Percentiles rank a stretch among this genome's conserved stretches.
Evolutionary conservation across 1,140 invertebrate genomes (phyloP).

Genomic region (Aphelenchoides besseyi): DNA sequence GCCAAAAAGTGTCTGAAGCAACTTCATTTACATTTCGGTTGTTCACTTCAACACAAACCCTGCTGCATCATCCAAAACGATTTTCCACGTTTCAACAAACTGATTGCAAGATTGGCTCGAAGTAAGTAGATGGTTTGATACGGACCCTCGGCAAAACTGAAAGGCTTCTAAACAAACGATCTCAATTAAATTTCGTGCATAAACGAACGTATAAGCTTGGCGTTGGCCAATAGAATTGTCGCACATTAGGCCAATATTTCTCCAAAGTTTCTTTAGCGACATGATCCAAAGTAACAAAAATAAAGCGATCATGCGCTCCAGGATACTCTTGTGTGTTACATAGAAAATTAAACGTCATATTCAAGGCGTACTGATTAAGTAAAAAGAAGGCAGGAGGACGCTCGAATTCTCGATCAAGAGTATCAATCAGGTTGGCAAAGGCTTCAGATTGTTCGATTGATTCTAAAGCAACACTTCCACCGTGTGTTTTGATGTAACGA

Average conservation of each 20-base stretch:
- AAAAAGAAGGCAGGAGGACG: slow-evolving; percentile 56
- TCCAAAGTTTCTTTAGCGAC: slow-evolving; percentile 44
- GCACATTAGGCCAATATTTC: slow-evolving; percentile 53
- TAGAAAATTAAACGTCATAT: slow-evolving; percentile 62
- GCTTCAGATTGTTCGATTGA: slow-evolving; percentile 51
- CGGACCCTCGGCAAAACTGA: slow-evolving; percentile 60
- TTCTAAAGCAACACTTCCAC: slow-evolving; percentile 44
- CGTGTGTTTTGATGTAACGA: slow-evolving; percentile 50
- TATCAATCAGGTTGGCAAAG: slow-evolving; percentile 48
- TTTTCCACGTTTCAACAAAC: slow-evolving; percentile 52
- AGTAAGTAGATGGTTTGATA: slow-evolving; percentile 61
- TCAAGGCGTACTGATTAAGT: slow-evolving; percentile 59
- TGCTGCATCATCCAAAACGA: slow-evolving; percentile 63
- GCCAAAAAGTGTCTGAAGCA: slow-evolving; percentile 30
- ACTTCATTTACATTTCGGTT: neutral
- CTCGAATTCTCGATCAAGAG: slow-evolving; percentile 53
- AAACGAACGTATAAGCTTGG: slow-evolving; percentile 58
- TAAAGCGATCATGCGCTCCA: slow-evolving; percentile 58
- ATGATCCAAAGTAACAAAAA: slow-evolving; percentile 60
- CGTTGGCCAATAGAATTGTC: slow-evolving; percentile 61
- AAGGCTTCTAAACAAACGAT: slow-evolving; percentile 56
- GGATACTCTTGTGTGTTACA: slow-evolving; percentile 54
- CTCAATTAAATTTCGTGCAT: neutral
- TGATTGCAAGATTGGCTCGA: slow-evolving; percentile 56
- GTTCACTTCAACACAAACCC: slow-evolving; percentile 53